Conservation (phyloP, 2,797 vertebrate species). For the Falco biarmicus region DNA sequence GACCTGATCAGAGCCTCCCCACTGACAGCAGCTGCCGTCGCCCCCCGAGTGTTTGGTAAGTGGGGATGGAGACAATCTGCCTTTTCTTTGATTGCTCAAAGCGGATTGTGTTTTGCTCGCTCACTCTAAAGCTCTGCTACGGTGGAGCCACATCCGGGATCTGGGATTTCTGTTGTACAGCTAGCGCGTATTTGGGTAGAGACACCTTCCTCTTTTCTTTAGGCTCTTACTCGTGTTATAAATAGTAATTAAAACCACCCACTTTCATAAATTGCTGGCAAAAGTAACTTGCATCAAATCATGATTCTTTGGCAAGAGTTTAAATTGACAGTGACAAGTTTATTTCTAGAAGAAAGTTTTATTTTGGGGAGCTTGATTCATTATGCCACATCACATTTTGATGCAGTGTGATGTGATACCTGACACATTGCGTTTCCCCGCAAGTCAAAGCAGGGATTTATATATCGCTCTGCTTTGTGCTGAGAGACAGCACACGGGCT, state of each 20-base stretch:
- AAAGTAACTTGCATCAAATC: neutral
- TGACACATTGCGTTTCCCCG: neutral
- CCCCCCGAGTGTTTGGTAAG: neutral
- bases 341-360: slow-evolving; percentile 29
- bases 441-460: neutral
- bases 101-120: fast-evolving
- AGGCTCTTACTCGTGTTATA: neutral
- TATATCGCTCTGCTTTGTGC: neutral
- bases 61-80: neutral
- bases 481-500: neutral
- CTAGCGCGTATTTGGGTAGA: neutral
- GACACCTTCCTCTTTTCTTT: neutral
- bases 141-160: neutral
- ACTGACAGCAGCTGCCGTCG: fast-evolving
- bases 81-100: neutral
- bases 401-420: neutral
- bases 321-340: neutral
- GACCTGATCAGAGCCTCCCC: neutral
- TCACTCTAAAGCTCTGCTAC: neutral
- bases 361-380: slow-evolving; percentile 28
- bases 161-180: neutral
- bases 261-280: neutral
- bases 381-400: neutral
- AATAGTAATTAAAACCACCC: slow-evolving; percentile 32
- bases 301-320: neutral